Evolutionary conservation across 2,113 vertebrate species (phyloP).

Genomic region (Camelus bactrianus): DNA sequence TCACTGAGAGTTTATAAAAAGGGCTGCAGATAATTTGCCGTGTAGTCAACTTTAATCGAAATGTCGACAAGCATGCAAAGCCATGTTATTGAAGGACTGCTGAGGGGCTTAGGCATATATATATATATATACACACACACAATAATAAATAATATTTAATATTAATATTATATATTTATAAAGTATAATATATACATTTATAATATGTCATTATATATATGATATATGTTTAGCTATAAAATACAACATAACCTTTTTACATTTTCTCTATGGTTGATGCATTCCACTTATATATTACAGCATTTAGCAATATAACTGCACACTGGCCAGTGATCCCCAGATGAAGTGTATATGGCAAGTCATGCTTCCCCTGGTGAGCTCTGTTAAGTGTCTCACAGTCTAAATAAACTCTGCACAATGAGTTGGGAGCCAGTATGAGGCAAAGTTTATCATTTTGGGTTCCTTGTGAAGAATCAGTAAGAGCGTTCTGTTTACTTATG

Average conservation of each 20-base stretch:
- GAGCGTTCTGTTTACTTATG: slow-evolving; percentile 79
- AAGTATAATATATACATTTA: neutral
- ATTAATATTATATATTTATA: too few relatives aligned
- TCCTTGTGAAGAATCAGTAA: slow-evolving; percentile 63
- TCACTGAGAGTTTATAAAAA: neutral
- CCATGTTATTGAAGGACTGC: neutral
- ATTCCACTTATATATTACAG: neutral
- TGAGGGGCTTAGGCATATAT: neutral
- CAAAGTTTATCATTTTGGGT: slow-evolving; percentile 78
- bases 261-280: slow-evolving; percentile 18
- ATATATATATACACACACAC: neutral
- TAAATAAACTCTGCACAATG: slow-evolving; percentile 74
- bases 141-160: too few relatives aligned
- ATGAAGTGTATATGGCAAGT: slow-evolving; percentile 13
- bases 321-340: neutral
- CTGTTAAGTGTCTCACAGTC: slow-evolving; percentile 72
- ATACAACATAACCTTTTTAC: slow-evolving; percentile 50
- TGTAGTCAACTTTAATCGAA: slow-evolving; percentile 61
- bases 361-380: slow-evolving; percentile 45
- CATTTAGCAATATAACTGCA: neutral
- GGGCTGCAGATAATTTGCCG: slow-evolving; percentile 53
- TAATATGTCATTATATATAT: neutral
- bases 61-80: slow-evolving; percentile 17
- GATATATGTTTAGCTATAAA: neutral
- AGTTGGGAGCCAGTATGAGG: slow-evolving; percentile 69